Percentiles rank a stretch among this genome's conserved stretches.
Conservation (phyloP, 2,797 vertebrate genomes). For the Enteromius fasciolatus region DNA sequence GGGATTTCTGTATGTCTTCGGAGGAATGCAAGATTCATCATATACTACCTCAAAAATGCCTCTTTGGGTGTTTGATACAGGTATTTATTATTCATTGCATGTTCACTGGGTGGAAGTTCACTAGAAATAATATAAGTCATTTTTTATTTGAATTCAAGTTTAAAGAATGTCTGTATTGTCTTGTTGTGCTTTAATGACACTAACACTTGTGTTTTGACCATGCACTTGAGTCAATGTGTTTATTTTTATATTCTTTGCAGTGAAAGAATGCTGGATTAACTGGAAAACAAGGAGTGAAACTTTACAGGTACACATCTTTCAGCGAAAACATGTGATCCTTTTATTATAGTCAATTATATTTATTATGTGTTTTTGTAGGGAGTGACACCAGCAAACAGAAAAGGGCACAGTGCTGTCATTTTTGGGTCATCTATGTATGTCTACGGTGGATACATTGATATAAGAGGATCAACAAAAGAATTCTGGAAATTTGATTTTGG, state of each 20-base stretch:
- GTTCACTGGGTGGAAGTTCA: neutral
- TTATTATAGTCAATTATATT: neutral
- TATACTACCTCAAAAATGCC: conserved; percentile 76
- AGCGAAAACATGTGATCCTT: neutral
- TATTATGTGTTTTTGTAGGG: conserved; percentile 62
- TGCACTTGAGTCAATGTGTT: no score
- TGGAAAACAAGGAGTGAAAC: conserved; percentile 62
- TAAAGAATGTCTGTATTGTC: neutral
- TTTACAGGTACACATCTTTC: conserved; percentile 69
- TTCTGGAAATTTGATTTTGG: conserved; percentile 86
- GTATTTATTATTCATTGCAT: conserved; percentile 69
- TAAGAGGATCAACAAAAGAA: conserved; percentile 84
- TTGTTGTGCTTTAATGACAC: neutral
- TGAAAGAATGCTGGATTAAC: conserved; percentile 72
- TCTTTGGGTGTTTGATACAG: conserved; percentile 83
- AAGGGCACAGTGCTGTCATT: conserved; percentile 84
- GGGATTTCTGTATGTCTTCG: conserved; percentile 83
- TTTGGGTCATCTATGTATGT: conserved; percentile 80
- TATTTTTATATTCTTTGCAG: conserved; percentile 59
- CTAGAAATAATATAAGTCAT: no score
- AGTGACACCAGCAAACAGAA: conserved; percentile 81
- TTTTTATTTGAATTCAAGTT: neutral
- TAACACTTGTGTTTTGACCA: neutral
- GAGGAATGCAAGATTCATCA: conserved; percentile 84
- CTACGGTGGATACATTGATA: conserved; percentile 86